Conservation (phyloP, 1,140 invertebrate species). For the Brachionus manjavacas region DNA sequence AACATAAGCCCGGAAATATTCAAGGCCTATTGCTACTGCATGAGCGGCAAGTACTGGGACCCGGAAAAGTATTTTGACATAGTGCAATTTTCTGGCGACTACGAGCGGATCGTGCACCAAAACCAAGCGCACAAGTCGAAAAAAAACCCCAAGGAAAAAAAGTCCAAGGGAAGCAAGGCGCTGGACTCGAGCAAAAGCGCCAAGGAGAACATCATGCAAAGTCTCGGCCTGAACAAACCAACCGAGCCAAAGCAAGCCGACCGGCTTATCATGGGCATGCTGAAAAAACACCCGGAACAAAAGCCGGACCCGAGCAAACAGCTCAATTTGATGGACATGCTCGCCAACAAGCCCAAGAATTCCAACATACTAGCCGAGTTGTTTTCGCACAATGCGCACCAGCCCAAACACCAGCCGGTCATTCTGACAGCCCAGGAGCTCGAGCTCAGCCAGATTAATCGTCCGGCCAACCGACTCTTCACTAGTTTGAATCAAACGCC, state of each 20-base stretch:
- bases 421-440: constrained; percentile 12
- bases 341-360: background rate
- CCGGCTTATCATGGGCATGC: background rate
- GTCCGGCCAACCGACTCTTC: background rate
- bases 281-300: background rate
- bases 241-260: background rate
- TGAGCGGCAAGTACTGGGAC: constrained; percentile 37
- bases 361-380: background rate
- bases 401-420: background rate
- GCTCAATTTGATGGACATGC: background rate
- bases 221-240: background rate
- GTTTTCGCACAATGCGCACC: background rate
- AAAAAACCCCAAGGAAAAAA: constrained; percentile 3
- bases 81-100: constrained; percentile 29
- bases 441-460: background rate
- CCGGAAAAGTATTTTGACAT: constrained; percentile 41
- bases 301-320: background rate
- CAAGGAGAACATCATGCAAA: background rate
- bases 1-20: constrained; percentile 24
- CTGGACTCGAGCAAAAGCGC: background rate
- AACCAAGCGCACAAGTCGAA: background rate
- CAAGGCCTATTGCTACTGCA: constrained; percentile 40
- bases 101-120: background rate
- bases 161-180: background rate
- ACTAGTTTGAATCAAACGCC: background rate